Evolutionary conservation across 92 coral and sea anemone species (phyloP).

Genomic region (Zoanthus sansibaricus): DNA sequence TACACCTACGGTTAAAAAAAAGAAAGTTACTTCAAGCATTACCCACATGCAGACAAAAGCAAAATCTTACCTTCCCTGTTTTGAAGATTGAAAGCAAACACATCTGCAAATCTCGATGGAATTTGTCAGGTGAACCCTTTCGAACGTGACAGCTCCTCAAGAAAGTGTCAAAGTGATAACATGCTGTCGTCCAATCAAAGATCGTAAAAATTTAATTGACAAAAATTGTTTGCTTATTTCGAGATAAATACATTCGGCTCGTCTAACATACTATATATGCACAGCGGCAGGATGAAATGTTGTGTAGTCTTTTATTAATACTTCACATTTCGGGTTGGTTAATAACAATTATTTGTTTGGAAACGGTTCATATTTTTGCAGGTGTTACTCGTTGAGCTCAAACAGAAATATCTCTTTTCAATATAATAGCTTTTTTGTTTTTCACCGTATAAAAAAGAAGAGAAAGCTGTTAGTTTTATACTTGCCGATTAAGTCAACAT

Average conservation of each 20-base stretch:
- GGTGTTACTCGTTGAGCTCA: no score
- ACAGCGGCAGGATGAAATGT: no score
- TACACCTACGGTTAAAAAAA: neutral
- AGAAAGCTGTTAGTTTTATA: no score
- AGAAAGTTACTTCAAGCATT: neutral
- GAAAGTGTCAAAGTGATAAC: slow-evolving; percentile 41
- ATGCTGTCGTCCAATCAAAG: slow-evolving; percentile 38
- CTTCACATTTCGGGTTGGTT: no score
- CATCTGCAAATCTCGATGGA: slow-evolving; percentile 43
- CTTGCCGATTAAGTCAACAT: no score
- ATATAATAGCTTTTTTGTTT: no score
- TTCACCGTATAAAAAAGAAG: no score
- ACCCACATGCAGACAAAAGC: neutral
- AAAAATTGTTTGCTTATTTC: slow-evolving; percentile 5
- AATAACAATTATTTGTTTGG: no score
- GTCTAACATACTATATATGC: neutral
- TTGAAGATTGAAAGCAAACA: slow-evolving; percentile 42
- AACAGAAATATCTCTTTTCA: no score
- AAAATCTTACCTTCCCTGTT: slow-evolving; percentile 27
- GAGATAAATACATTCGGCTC: neutral
- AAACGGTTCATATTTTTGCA: no score
- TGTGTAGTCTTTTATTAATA: no score
- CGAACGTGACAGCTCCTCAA: slow-evolving; percentile 42
- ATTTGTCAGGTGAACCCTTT: slow-evolving; percentile 48
- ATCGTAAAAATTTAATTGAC: slow-evolving; percentile 10